Evolutionary conservation across 2,797 vertebrate species (phyloP).

Genomic region (Rachycentron canadum): DNA sequence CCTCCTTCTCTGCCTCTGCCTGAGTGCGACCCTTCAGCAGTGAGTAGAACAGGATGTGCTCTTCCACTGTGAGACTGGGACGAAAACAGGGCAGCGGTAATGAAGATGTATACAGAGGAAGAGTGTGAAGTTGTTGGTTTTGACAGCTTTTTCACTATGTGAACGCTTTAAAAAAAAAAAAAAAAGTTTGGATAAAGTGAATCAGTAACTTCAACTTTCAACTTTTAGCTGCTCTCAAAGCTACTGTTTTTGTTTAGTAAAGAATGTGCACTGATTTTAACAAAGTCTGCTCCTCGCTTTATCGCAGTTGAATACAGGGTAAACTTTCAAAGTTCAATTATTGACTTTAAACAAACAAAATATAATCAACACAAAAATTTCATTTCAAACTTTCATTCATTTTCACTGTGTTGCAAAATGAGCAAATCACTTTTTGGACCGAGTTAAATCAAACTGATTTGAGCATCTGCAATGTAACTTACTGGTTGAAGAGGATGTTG

Average conservation of each 20-base stretch:
- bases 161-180: constrained; percentile 1
- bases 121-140: neutral
- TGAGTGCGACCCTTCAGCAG: constrained; percentile 91
- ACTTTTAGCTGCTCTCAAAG: neutral
- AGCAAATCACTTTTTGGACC: neutral
- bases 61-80: constrained; percentile 93
- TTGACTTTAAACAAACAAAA: constrained; percentile 1
- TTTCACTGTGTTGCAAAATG: neutral
- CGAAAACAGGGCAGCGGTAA: constrained; percentile 5
- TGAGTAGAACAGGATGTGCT: constrained; percentile 96
- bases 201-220: neutral
- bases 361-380: neutral
- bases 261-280: neutral
- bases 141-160: constrained; percentile 1
- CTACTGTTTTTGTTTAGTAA: neutral
- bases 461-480: constrained; percentile 64
- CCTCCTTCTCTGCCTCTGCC: constrained; percentile 88
- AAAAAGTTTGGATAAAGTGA: neutral
- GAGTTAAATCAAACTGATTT: neutral
- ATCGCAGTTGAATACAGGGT: neutral
- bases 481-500: constrained; percentile 97
- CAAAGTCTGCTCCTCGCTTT: neutral
- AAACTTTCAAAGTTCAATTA: constrained; percentile 1
- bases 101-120: neutral
- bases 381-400: neutral